Evolutionary conservation across 2,797 vertebrate species (phyloP).

Genomic region (Lacerta agilis): DNA sequence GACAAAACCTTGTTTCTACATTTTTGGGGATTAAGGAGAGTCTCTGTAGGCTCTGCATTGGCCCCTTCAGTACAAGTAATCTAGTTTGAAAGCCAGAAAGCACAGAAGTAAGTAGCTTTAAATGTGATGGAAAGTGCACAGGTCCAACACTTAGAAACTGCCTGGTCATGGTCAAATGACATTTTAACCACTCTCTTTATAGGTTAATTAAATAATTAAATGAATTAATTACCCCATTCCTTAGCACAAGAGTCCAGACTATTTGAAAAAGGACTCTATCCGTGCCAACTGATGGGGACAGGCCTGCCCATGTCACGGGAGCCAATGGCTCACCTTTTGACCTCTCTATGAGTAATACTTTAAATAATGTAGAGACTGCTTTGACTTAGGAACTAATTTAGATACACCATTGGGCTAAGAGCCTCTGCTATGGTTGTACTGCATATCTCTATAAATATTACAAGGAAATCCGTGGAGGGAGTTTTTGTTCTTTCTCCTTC

Average conservation of each 20-base stretch:
- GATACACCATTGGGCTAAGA: constrained; percentile 6
- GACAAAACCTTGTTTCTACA: not conserved
- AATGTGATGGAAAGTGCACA: constrained; percentile 29
- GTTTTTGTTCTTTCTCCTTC: not conserved
- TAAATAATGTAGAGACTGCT: constrained; percentile 39
- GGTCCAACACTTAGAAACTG: constrained; percentile 17
- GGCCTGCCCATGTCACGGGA: constrained; percentile 4
- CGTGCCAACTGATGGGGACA: constrained; percentile 14
- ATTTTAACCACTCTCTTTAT: constrained; percentile 29
- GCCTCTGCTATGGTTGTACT: not conserved
- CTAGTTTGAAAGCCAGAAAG: not conserved
- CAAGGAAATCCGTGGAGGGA: not conserved
- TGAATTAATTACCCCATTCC: constrained; percentile 37
- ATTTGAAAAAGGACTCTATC: constrained; percentile 4
- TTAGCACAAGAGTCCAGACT: not conserved
- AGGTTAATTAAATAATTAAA: constrained; percentile 52
- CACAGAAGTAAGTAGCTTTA: constrained; percentile 1
- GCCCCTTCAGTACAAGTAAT: not conserved
- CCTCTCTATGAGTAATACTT: constrained; percentile 23
- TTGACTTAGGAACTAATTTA: constrained; percentile 36
- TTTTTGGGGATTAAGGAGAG: constrained; percentile 7
- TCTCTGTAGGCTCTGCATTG: not conserved
- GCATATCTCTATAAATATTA: not conserved
- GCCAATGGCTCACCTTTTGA: constrained; percentile 20
- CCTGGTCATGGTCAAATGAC: constrained; percentile 28